Percentiles rank a stretch among this genome's conserved stretches.
Conservation (phyloP, 2,113 vertebrate species). For the Peromyscus polionotus region DNA sequence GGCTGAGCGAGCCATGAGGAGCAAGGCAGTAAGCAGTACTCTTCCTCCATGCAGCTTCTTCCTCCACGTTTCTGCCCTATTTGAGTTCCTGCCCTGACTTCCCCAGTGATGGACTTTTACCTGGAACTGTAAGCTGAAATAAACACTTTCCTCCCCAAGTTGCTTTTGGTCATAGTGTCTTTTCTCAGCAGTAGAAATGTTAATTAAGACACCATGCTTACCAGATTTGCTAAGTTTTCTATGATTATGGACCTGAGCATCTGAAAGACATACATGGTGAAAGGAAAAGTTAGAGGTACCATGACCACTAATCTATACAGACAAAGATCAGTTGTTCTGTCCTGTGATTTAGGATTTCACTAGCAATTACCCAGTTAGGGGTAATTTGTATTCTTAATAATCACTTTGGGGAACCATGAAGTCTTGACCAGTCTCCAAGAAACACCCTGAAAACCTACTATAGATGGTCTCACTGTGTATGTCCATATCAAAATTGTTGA, state of each 20-base stretch:
- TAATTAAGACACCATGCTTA: background rate
- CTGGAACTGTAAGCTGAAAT: no score
- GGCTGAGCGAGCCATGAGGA: background rate
- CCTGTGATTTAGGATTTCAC: background rate
- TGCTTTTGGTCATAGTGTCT: background rate
- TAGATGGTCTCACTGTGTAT: background rate
- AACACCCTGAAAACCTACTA: background rate
- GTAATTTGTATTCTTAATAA: background rate
- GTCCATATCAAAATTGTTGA: background rate
- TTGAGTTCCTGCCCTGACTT: no score
- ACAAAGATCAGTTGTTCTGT: background rate
- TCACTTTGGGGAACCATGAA: background rate
- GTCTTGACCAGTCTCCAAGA: background rate
- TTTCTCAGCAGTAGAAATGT: background rate
- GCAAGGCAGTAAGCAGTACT: background rate
- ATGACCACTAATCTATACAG: background rate
- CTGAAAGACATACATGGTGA: background rate
- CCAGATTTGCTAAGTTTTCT: background rate
- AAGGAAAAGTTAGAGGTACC: background rate
- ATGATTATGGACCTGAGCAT: background rate
- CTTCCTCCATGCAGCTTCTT: background rate
- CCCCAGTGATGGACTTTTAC: no score
- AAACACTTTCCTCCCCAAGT: background rate
- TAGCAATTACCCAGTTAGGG: background rate
- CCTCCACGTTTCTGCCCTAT: background rate